Base-by-base conservation (phyloP, 2,113 vertebrate species). In the Scatophagus argus region DNA sequence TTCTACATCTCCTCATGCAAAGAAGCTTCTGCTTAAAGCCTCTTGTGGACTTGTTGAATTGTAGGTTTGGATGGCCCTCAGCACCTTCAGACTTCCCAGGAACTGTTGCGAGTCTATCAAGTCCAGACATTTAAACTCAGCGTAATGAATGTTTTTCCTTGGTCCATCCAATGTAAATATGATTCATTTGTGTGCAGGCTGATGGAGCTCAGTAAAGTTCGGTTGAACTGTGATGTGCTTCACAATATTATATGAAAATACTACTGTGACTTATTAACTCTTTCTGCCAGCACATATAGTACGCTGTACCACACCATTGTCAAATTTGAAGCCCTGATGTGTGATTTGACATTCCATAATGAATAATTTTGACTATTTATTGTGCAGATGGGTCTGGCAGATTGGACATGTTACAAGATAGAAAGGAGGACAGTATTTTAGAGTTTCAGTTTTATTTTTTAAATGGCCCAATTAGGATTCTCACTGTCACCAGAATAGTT, bases 281-380 rank as follows among this genome's bases (percentile, higher is more conserved):
- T 14, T 6, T 14, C 49, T 52, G 12, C 13, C 12, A 25, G n/a
- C 23, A 51, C 47, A 51, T 2, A 23, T n/a, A n/a, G n/a, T n/a
- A 49, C 8, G n/a, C 25, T 23, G 14, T 23, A 49, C n/a, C 47
- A 44, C 43, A 49, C 49, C 25, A 7, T 13, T 2, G 5, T 11
- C 61, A 49, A 29, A 21, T 10, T 12, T 3, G 5, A 17, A 29
- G 8, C 43, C 17, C 6, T 3, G 5, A 27, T n/a, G 3, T 38
- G 11, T 6, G 25, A 32, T 31, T 11, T n/a, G 38, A 17, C 11
- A 5, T n/a, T 12, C 23, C 8, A n/a, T 11, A 21, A 74, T 55
- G 38, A 64, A 55, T 55, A 55, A 44, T 44, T 63, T 9, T 43
- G 36, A 6, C 16, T 14, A 27, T 56, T 65, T 61, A 65, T 36